Conservation (phyloP, 2,113 vertebrate species). For the Tupaia tana region DNA sequence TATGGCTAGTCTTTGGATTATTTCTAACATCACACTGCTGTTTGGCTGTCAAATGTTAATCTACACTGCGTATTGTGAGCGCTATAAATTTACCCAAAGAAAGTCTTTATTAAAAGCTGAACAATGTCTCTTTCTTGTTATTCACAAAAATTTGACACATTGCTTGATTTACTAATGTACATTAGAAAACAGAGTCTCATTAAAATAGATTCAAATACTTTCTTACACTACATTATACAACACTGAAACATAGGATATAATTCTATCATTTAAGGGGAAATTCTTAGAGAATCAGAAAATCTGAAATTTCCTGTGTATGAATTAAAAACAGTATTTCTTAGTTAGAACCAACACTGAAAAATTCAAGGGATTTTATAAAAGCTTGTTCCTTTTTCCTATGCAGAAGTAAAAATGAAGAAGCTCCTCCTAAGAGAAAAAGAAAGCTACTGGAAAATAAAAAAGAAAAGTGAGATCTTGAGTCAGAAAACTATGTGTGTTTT, state of each 20-base stretch:
- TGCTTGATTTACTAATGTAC: background rate
- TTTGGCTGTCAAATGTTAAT: conserved; percentile 36
- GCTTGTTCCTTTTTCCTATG: background rate
- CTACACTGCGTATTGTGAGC: background rate
- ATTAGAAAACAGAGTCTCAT: background rate
- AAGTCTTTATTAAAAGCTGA: conserved; percentile 56
- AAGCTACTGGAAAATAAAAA: background rate
- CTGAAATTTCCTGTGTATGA: too few species aligned
- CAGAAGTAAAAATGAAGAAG: background rate
- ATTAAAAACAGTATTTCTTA: too few species aligned
- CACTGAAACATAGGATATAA: background rate
- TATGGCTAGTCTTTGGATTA: background rate
- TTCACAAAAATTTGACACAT: background rate
- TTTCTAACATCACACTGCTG: conserved; percentile 45
- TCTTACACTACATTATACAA: background rate
- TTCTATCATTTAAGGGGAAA: background rate
- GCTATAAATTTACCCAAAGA: background rate
- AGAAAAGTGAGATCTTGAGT: background rate
- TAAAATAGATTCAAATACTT: conserved; percentile 8
- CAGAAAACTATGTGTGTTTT: background rate
- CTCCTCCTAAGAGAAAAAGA: background rate
- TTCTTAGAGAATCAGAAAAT: background rate
- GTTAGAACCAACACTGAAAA: background rate
- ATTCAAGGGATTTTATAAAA: background rate
- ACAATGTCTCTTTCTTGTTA: conserved; percentile 37